Percentiles rank a stretch among this genome's conserved stretches.
phyloP scores from a whole-genome alignment of 2,888 invertebrate species.

The Linnaemya vulpina region DNA sequence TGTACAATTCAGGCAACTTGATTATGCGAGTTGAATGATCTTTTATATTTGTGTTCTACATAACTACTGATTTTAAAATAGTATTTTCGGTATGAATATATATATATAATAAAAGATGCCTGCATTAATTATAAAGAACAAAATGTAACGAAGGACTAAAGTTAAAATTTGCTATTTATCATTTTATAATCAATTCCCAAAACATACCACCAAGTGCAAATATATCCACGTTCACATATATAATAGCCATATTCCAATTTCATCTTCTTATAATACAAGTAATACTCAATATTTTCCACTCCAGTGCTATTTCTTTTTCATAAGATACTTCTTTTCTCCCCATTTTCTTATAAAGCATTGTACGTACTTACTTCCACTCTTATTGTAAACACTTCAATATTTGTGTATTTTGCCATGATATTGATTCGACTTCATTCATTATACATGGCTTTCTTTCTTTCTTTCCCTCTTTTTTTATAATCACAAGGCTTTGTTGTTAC shows the following conservation, averaged over 20 bases:
- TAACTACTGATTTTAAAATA: too few relatives aligned
- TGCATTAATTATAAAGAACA: not conserved
- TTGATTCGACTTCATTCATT: constrained; percentile 21
- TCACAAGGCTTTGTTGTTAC: not conserved
- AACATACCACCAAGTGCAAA: not conserved
- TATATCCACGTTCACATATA: not conserved
- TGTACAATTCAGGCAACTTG: too few relatives aligned
- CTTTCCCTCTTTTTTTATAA: not conserved
- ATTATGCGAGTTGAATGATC: too few relatives aligned
- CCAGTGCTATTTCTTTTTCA: not conserved
- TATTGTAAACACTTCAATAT: constrained; percentile 14
- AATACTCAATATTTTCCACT: not conserved
- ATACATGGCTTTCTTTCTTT: not conserved
- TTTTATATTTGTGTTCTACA: too few relatives aligned
- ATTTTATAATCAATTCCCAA: not conserved
- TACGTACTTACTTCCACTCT: not conserved
- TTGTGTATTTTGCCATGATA: constrained; percentile 17
- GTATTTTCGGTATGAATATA: too few relatives aligned
- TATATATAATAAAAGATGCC: not conserved
- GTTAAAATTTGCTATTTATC: not conserved
- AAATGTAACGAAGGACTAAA: not conserved
- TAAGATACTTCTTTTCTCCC: not conserved
- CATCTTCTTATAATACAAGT: not conserved
- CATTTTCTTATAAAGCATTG: not conserved
- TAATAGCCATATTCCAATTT: constrained; percentile 16